Percentiles rank a stretch among this genome's conserved stretches.
These are phyloP conservation scores for Aphaenogaster ashmeadi DNA, from an alignment of 1,140 invertebrate genomes.

Conservation along the genomic window DNA sequence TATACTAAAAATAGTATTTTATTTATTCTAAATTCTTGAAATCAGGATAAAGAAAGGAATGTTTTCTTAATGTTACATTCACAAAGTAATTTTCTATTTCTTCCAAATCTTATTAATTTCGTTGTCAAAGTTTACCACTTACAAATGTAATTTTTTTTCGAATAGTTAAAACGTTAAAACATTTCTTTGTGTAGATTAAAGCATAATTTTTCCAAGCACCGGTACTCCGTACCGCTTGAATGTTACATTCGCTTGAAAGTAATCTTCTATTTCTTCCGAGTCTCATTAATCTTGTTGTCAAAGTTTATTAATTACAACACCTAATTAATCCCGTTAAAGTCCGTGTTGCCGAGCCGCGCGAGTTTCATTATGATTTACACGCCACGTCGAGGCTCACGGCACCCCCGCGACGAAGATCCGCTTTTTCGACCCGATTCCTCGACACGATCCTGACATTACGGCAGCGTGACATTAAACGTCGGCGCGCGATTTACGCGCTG, in stretches of 20 bases:
- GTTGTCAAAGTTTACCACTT: background rate
- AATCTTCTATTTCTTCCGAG: background rate
- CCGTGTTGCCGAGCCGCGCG: background rate
- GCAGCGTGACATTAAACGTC: conserved; percentile 56
- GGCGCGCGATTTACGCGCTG: conserved; percentile 50
- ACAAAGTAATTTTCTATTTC: background rate
- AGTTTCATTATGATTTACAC: conserved; percentile 7
- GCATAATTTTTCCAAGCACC: background rate
- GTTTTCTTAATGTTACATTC: background rate
- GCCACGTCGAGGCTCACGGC: background rate
- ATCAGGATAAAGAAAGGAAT: background rate
- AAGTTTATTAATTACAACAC: background rate
- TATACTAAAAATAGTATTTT: too few relatives aligned
- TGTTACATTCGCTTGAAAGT: background rate
- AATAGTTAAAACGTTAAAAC: background rate
- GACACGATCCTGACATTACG: conserved; percentile 50
- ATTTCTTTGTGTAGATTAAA: background rate
- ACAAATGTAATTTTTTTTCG: background rate
- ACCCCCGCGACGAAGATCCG: background rate
- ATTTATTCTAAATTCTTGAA: background rate
- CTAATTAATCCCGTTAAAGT: conserved; percentile 12
- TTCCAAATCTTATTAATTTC: background rate
- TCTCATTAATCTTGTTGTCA: background rate
- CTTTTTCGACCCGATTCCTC: conserved; percentile 29
- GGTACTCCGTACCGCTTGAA: background rate